phyloP scores from a whole-genome alignment of 1,140 invertebrate genomes.

The Harpegnathos saltator region DNA sequence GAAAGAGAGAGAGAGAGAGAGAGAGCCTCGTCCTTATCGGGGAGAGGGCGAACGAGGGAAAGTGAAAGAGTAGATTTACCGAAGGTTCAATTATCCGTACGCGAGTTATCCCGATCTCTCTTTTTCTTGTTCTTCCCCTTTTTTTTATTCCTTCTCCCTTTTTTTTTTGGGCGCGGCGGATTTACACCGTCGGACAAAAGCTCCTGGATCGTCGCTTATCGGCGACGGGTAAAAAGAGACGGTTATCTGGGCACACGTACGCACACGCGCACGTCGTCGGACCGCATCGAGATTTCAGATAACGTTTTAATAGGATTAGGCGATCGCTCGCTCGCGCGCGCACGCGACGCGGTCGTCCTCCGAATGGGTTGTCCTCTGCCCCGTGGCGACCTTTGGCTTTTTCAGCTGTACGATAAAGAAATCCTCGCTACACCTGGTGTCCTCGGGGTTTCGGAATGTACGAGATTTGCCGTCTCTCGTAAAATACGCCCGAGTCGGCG shows the following conservation, averaged over 20 bases:
- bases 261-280: background rate
- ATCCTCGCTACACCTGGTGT: background rate
- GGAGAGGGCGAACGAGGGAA: conserved; percentile 26
- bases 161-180: conserved; percentile 37
- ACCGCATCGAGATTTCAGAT: conserved; percentile 54
- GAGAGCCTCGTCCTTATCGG: conserved; percentile 26
- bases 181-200: conserved; percentile 57
- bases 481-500: background rate
- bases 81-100: conserved; percentile 62
- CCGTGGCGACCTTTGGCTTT: conserved; percentile 31
- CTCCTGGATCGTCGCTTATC: conserved; percentile 43
- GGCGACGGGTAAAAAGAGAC: conserved; percentile 41
- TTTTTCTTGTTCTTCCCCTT: no score
- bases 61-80: conserved; percentile 53
- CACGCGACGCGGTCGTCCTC: conserved; percentile 9
- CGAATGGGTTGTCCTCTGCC: conserved; percentile 31
- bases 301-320: conserved; percentile 58
- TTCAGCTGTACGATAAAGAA: conserved; percentile 1
- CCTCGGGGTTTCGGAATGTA: background rate
- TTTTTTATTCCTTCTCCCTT: conserved; percentile 12
- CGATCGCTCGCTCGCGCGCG: conserved; percentile 12
- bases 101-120: conserved; percentile 29
- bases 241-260: conserved; percentile 44
- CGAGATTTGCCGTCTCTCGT: background rate
- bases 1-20: no score